These are phyloP conservation scores for Macrotis lagotis DNA, from an alignment of 2,113 vertebrate genomes.

Conservation along the genomic window DNA sequence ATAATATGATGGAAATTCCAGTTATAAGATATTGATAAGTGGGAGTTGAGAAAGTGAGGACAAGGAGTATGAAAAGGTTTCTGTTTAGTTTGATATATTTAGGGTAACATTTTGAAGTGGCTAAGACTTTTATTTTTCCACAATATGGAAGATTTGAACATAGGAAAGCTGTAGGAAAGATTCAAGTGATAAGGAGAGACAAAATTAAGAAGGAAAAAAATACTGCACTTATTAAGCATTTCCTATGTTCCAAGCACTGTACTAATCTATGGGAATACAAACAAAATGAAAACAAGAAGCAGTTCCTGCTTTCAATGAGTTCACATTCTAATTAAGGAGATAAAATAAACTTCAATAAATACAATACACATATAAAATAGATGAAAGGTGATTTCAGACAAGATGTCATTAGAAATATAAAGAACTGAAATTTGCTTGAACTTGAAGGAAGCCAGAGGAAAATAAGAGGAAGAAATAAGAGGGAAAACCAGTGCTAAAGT, in stretches of 20 bases:
- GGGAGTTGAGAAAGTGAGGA: not conserved
- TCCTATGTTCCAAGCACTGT: not conserved
- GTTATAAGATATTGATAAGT: not conserved
- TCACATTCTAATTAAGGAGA: not conserved
- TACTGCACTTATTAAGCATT: not conserved
- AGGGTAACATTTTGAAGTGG: not conserved
- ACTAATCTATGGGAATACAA: not conserved
- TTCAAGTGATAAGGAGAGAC: not conserved
- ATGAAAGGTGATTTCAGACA: not conserved
- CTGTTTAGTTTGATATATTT: not conserved
- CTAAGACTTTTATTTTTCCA: not conserved
- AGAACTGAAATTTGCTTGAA: not conserved
- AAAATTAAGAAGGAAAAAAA: not conserved
- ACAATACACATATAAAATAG: not conserved
- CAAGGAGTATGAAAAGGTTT: not conserved
- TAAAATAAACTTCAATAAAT: not conserved
- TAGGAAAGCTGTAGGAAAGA: not conserved
- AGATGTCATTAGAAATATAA: too few species aligned
- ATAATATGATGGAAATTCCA: not conserved
- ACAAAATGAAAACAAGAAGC: not conserved
- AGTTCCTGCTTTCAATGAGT: not conserved
- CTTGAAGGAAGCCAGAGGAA: not conserved
- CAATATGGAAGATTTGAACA: not conserved
- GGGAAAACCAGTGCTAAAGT: not conserved
- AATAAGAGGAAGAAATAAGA: not conserved